phyloP scores from a whole-genome alignment of 2,888 invertebrate genomes.

The Ischnura elegans region DNA sequence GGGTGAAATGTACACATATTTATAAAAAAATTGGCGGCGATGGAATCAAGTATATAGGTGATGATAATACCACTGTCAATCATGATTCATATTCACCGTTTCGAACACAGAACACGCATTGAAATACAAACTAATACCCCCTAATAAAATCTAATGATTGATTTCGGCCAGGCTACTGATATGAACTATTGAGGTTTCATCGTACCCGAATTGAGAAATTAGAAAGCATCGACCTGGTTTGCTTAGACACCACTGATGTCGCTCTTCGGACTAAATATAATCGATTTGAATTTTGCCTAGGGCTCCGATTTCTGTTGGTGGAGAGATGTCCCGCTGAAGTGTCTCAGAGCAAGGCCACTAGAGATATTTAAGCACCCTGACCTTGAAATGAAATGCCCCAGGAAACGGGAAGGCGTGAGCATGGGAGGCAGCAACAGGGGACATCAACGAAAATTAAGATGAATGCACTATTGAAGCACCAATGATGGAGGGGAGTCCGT shows the following conservation, averaged over 20 bases:
- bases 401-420: not conserved
- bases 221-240: conserved; percentile 10
- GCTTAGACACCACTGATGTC: not conserved
- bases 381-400: not conserved
- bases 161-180: not conserved
- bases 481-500: not conserved
- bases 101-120: not conserved
- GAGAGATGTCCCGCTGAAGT: not conserved
- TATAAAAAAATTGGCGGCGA: too few species aligned
- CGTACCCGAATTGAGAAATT: not conserved
- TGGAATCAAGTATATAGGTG: not conserved
- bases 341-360: not conserved
- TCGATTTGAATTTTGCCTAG: not conserved
- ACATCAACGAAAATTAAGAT: not conserved
- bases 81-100: not conserved
- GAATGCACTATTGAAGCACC: not conserved
- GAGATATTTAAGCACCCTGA: not conserved
- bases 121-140: not conserved
- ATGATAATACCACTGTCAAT: not conserved
- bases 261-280: not conserved
- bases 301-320: not conserved
- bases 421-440: not conserved
- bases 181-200: not conserved
- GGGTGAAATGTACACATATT: too few species aligned
- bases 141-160: not conserved